These are phyloP conservation scores for Scomberomorus guttatus DNA, from an alignment of 2,797 vertebrate species.

Conservation along the genomic window DNA sequence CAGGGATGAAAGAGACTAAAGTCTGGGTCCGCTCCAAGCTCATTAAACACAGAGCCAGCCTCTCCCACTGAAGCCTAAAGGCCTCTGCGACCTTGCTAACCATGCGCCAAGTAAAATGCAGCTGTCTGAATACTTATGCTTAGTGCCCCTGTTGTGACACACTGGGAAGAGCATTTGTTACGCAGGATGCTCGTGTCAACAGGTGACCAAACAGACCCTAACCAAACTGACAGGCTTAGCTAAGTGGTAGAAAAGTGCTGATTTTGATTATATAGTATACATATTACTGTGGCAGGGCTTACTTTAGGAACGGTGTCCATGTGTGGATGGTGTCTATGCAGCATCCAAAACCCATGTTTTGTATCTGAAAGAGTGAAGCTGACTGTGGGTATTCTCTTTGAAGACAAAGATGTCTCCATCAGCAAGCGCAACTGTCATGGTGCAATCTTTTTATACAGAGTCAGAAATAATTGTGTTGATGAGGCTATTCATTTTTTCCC, in stretches of 20 bases:
- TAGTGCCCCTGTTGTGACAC: slow-evolving; percentile 21
- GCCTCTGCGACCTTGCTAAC: slow-evolving; percentile 47
- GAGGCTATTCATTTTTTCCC: slow-evolving; percentile 30
- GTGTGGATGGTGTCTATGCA: not conserved
- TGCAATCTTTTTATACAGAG: slow-evolving; percentile 20
- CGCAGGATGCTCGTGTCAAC: slow-evolving; percentile 22
- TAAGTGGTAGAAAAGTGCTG: not conserved
- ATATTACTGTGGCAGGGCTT: slow-evolving; percentile 14
- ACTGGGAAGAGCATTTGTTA: slow-evolving; percentile 33
- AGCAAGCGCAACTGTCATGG: slow-evolving; percentile 24
- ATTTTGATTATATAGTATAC: slow-evolving; percentile 9
- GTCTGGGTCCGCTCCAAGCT: slow-evolving; percentile 73
- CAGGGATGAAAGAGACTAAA: slow-evolving; percentile 70
- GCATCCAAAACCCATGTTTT: not conserved
- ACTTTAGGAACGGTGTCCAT: not conserved
- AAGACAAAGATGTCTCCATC: slow-evolving; percentile 41
- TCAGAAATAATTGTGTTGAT: slow-evolving; percentile 61
- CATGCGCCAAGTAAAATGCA: slow-evolving; percentile 40
- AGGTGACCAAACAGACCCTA: slow-evolving; percentile 37
- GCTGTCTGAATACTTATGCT: slow-evolving; percentile 26
- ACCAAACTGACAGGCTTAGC: slow-evolving; percentile 6
- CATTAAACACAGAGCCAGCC: slow-evolving; percentile 71
- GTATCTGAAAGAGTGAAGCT: not conserved
- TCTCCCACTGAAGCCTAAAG: slow-evolving; percentile 65
- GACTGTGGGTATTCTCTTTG: slow-evolving; percentile 19